A percentile compares a stretch with the other conserved stretches of the same genome.
Evolutionary conservation across 2,113 vertebrate species (phyloP).

Genomic region (Serilophus lunatus): DNA sequence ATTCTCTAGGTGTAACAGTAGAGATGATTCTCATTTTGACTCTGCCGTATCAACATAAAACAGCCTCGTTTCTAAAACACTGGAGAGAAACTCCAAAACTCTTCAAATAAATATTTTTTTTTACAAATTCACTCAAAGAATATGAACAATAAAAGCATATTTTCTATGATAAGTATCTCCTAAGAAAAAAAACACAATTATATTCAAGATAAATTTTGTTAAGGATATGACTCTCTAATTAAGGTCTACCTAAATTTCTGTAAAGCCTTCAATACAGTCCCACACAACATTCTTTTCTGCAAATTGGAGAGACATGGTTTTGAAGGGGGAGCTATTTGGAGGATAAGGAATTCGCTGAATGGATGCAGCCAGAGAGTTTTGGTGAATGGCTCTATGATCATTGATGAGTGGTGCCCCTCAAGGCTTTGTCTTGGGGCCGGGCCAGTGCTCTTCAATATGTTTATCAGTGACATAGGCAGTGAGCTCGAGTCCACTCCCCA

Average conservation of each 20-base stretch:
- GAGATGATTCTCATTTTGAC: neutral
- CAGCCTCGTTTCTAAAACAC: neutral
- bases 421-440: neutral
- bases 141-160: neutral
- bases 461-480: neutral
- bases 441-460: neutral
- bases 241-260: neutral
- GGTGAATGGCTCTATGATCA: neutral
- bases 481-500: neutral
- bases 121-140: neutral
- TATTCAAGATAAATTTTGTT: neutral
- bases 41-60: neutral
- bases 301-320: neutral
- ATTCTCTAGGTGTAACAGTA: neutral
- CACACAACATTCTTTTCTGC: neutral
- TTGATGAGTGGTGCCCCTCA: neutral
- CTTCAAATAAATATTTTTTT: neutral
- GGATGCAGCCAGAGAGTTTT: neutral
- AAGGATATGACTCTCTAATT: neutral
- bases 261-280: neutral
- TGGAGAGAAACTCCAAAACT: neutral
- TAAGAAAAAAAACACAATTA: neutral
- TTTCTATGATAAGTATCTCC: neutral
- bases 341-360: neutral
- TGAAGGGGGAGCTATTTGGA: neutral